phyloP scores from a whole-genome alignment of 2,797 vertebrate species.

The Rhabdophis nuchalis region DNA sequence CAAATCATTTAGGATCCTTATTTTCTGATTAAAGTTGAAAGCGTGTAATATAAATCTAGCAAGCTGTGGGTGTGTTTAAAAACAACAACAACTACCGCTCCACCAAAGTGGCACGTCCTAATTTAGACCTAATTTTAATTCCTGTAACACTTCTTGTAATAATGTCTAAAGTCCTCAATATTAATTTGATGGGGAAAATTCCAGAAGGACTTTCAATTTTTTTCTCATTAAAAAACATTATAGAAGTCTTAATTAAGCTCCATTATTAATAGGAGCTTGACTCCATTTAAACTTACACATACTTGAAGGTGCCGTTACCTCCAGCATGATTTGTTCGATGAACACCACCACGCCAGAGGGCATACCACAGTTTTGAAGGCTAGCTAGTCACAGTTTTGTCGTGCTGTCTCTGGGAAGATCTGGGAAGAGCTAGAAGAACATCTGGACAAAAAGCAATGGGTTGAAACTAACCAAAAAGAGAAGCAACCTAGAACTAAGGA shows the following conservation, averaged over 20 bases:
- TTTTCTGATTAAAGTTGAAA: background rate
- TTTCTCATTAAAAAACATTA: constrained; percentile 78
- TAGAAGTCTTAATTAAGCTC: constrained; percentile 77
- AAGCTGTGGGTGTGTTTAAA: background rate
- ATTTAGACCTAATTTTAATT: constrained; percentile 71
- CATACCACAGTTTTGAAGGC: constrained; percentile 60
- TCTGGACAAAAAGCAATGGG: too few relatives aligned
- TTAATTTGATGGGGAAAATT: constrained; percentile 78
- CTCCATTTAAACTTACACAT: constrained; percentile 67
- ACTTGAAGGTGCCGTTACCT: constrained; percentile 71
- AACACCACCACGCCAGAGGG: constrained; percentile 54
- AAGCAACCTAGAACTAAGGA: too few relatives aligned
- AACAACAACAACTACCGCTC: constrained; percentile 35
- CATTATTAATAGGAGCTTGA: constrained; percentile 72
- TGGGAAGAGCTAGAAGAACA: background rate
- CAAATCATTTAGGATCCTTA: background rate
- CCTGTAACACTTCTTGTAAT: constrained; percentile 73
- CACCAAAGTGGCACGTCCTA: constrained; percentile 57
- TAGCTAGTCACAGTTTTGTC: constrained; percentile 30
- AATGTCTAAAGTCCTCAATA: constrained; percentile 68
- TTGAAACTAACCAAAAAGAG: too few relatives aligned
- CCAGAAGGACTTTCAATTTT: constrained; percentile 75
- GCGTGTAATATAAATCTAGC: background rate
- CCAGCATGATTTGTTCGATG: constrained; percentile 65
- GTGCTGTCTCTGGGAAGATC: constrained; percentile 31